Conservation (phyloP, 2,113 vertebrate genomes). For the Podarcis muralis region DNA sequence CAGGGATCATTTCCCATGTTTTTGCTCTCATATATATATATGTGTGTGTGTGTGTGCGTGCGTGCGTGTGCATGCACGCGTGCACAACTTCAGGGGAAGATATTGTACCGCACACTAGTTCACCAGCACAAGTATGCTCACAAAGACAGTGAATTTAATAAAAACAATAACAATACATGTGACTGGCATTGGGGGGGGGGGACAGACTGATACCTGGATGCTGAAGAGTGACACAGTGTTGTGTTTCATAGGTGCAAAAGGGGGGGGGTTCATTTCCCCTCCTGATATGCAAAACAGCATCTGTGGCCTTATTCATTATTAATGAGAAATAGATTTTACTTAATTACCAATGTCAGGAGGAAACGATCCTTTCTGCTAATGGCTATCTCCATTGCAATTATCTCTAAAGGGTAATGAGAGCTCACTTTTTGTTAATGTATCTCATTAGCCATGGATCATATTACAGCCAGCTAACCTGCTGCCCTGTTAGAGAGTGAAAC, state of each 20-base stretch:
- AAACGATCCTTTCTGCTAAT: conserved; percentile 65
- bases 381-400: conserved; percentile 45
- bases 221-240: conserved; percentile 34
- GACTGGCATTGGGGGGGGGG: no score
- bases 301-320: conserved; percentile 74
- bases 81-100: neutral
- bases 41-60: no score
- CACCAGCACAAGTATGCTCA: neutral
- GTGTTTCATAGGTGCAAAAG: conserved; percentile 26
- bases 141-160: neutral
- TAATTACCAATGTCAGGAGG: conserved; percentile 71
- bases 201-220: neutral
- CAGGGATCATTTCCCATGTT: neutral
- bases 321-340: conserved; percentile 71
- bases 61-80: no score
- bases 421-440: conserved; percentile 62
- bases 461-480: conserved; percentile 25
- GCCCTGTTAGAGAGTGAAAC: conserved; percentile 33
- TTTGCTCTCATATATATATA: no score
- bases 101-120: neutral
- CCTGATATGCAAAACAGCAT: conserved; percentile 58
- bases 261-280: conserved; percentile 53
- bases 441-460: conserved; percentile 59
- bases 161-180: no score
- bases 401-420: conserved; percentile 54